Base-by-base conservation (phyloP, 2,797 vertebrate genomes). In the Notolepis coatsorum region DNA sequence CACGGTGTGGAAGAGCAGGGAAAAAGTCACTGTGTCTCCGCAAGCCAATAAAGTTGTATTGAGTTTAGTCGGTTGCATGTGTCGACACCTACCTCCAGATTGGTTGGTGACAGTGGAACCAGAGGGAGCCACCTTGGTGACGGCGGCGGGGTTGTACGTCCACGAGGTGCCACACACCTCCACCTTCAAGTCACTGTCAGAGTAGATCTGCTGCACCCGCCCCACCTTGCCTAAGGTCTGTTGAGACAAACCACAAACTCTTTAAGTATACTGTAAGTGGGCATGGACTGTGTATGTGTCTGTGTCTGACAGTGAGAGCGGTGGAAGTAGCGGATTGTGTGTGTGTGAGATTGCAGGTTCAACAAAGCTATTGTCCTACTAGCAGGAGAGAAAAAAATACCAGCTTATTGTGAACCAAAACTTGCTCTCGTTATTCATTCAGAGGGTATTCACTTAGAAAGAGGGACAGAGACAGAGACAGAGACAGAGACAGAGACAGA, bases 201-300 rank as follows among this genome's bases (percentile, higher is more conserved):
- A 98, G 90, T 99, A 99, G 86, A 99, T 99, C 90, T 99, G 98
- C 79, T 99, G 98, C 67, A 99, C 98, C 0, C 97, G 93, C 61
- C 98, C 98, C 89, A 99, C 96, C 91, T 99, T 99, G 77, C 98
- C 98, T 74, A 99, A 92, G 71, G 98, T 99, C 98, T 99, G 87
- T 71, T 65, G 63, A 37, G 42, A 75, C 15, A 80, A 75, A 84
- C 67, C 15, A 82, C 55, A 84, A 75, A 79, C 50, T 73, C 49
- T 65, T 86, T 85, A n/a, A 80, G 76, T 72, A 58, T 64, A 67
- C 51, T 41, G 51, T 62, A 28, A 56, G n/a, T n/a, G 41, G 28
- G 51, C 37, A 62, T 59, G 28, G 5, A 24, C 13, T 38, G 18
- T 21, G 30, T 27, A 50, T 23, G 38, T 46, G 33, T 39, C 8